Base-by-base conservation (phyloP, 2,888 invertebrate species). In the Psococerastis gibbosa region DNA sequence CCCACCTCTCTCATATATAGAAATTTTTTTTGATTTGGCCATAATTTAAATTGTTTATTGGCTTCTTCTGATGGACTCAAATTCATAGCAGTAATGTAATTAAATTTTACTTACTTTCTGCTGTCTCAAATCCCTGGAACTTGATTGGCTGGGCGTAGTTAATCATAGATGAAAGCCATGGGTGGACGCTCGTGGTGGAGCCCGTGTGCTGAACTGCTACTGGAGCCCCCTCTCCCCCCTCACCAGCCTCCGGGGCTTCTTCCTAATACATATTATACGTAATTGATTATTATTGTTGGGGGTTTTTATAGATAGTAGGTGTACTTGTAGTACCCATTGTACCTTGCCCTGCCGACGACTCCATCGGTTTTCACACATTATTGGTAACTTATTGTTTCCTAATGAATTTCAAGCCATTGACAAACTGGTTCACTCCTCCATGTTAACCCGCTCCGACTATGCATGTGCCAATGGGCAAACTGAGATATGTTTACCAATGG, bases 101-200 rank as follows among this genome's bases (percentile, higher is more conserved):
- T 35, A 16, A 15, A 4, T 6, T 41, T 27, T 33, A 50, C 71
- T 67, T 63, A 95, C 95, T 78, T 58, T 95, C 92, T 2, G 98
- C 92, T 51, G 84, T 78, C 61, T 97, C 95, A 64, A 99, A 99
- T 51, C 91, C 85, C 61, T 84, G 84, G 69, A 99, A 99, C 69
- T 99, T 98, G 59, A 98, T 84, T 8, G 98, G 98, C 67, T 97
- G 95, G 44, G 97, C 94, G 70, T 99, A 99, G 71, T 98, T 99
- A 60, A 99, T 87, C 83, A 98, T 85, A 46, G 92, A 89, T 43
- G 95, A 97, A 20, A 99, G 74, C 79, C 89, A 91, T 5, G 98
- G 98, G 67, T 98, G 98, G 47, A 99, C 97, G 64, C 94, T 95
- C 48, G 94, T 94, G 43, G 97, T 97, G 52, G 97, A 97, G 43